Evolutionary conservation across 30 jellyfish, hydroid and myxozoan species (phyloP), one percentile per base, ranked within the genome.

Genomic region (Chrysaora quinquecirrha): DNA sequence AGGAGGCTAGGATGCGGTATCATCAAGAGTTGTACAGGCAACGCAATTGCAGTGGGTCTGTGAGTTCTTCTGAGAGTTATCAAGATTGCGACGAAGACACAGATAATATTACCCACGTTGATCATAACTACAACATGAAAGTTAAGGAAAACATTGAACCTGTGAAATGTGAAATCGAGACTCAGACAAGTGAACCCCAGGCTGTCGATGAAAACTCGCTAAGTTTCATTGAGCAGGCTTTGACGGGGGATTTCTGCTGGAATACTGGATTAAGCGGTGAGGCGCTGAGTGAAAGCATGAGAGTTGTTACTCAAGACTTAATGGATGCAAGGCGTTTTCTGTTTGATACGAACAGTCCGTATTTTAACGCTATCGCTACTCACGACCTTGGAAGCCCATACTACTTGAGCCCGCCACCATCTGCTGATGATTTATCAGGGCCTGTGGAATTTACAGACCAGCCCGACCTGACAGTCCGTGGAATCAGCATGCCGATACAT

Each of bases 371-470:
- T 14, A 27, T 81, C 20, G 73, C 82, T 29, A 89, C 91, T 22
- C 63, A 84, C 64, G 89, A 87, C 31, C 70, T 88, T 70, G 73
- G 98, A 71, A 82, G 98, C 56, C 97, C 99, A 6, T 85, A 80
- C 47, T 94, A 95, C 71, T 65, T 95, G 62, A 80, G 96, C 61
- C 99, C 99, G 30, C 99, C 99, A 50, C 96, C 89, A 0, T 88
- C 96, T 24, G 93, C 96, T 19, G 87, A 84, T 52, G 95, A 85
- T 30, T 47, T 76, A 21, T 73, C 86, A 0, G 89, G 90, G 30
- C 91, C 96, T 12, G 89, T 75, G 43, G 91, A 81, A 32, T 86
- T 93, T 63, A 77, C 96, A 25, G 96, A 94, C 88, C 96, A 88
- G 30, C 85, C 95, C 2, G 88, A 95, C 79, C 72, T 95, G 54